phyloP scores from a whole-genome alignment of 53 echinoderm and acorn worm genomes.

The Holothuria scabra region DNA sequence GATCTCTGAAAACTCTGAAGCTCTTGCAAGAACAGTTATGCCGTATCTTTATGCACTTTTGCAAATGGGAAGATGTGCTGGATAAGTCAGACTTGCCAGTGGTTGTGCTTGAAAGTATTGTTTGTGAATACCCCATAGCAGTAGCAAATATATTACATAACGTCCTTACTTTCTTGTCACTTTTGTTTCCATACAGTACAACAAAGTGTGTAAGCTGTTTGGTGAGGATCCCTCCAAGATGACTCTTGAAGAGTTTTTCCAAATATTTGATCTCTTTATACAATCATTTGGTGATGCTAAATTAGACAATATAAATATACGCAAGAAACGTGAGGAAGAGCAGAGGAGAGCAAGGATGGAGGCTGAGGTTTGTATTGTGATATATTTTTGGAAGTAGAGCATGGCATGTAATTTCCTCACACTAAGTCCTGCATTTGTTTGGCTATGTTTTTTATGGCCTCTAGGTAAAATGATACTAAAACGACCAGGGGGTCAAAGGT shows the following conservation, averaged over 20 bases:
- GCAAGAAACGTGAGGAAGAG: constrained; percentile 90
- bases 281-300: constrained; percentile 94
- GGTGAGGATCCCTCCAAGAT: constrained; percentile 87
- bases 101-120: not conserved
- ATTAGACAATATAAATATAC: constrained; percentile 85
- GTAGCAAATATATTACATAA: not conserved
- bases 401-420: too few species aligned
- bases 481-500: too few species aligned
- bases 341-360: constrained; percentile 83
- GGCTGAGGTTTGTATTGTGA: constrained; percentile 62
- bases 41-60: too few species aligned
- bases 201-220: constrained; percentile 72
- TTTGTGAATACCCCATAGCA: too few species aligned
- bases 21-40: too few species aligned
- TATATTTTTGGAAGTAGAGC: too few species aligned
- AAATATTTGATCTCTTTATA: constrained; percentile 88
- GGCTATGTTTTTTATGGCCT: too few species aligned
- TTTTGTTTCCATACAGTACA: constrained; percentile 54
- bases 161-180: not conserved
- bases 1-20: too few species aligned
- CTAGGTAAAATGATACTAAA: too few species aligned
- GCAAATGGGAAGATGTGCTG: too few species aligned
- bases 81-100: too few species aligned
- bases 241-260: constrained; percentile 88
- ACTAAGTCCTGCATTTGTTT: too few species aligned